A percentile compares a stretch with the other conserved stretches of the same genome.
These are phyloP conservation scores for Iphiclides podalirius DNA, from an alignment of 2,888 invertebrate species.

Conservation along the genomic window DNA sequence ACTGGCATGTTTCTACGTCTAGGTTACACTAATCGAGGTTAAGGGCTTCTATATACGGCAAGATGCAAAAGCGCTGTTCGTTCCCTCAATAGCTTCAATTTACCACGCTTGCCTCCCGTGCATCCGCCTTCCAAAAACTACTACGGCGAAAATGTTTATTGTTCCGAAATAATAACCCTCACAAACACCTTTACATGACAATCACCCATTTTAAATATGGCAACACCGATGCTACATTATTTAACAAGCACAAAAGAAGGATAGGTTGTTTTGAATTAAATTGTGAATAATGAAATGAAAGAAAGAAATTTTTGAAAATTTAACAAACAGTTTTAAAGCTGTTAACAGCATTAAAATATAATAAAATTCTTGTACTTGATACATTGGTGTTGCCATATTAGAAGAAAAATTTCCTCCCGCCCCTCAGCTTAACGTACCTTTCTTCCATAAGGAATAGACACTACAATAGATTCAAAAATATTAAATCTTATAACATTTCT, in stretches of 20 bases:
- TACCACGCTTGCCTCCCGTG: slow-evolving; percentile 72
- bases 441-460: slow-evolving; percentile 44
- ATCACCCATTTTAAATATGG: too few relatives aligned
- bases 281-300: too few relatives aligned
- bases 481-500: slow-evolving; percentile 58
- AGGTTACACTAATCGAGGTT: slow-evolving; percentile 54
- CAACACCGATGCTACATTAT: too few relatives aligned
- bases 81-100: slow-evolving; percentile 61
- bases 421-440: slow-evolving; percentile 11
- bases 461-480: slow-evolving; percentile 69
- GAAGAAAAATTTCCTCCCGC: neutral
- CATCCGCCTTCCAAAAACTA: slow-evolving; percentile 50
- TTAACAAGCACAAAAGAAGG: too few relatives aligned
- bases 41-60: slow-evolving; percentile 43
- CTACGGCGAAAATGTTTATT: slow-evolving; percentile 47
- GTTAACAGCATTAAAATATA: too few relatives aligned
- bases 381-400: slow-evolving; percentile 16
- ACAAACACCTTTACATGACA: too few relatives aligned
- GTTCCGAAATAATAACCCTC: slow-evolving; percentile 36
- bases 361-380: too few relatives aligned
- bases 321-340: too few relatives aligned
- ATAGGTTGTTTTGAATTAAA: too few relatives aligned
- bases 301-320: too few relatives aligned
- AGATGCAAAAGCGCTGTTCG: slow-evolving; percentile 40
- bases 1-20: slow-evolving; percentile 55